Base-by-base conservation (phyloP, 2,797 vertebrate genomes). In the Eulemur coronatus region DNA sequence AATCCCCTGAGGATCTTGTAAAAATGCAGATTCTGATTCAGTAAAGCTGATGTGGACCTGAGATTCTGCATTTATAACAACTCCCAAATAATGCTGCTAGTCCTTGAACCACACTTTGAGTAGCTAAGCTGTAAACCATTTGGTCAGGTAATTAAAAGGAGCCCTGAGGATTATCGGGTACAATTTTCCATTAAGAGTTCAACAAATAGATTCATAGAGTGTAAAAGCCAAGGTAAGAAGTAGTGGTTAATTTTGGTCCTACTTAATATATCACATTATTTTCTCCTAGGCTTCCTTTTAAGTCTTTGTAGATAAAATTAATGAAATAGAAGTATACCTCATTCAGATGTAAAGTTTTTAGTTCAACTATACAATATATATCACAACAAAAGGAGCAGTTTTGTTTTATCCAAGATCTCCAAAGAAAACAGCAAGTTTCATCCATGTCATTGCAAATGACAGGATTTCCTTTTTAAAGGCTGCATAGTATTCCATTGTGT, bases 21-120 rank as follows among this genome's bases (percentile, higher is more conserved):
- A 78, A 91, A 89, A 76, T 75, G 26, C 35, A 94, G 41, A 82
- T 80, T 95, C 57, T 89, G 50, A 43, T 75, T 95, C 15, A 67
- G 57, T 67, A 0, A 13, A n/a, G 52, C 57, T 79, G 11, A 4
- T 52, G 5, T 55, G 6, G 43, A 57, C 13, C 33, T 73, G 43
- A 89, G 22, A 75, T 6, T 50, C 7, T 91, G 28, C 38, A 63
- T 67, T 84, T 89, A 22, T 55, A 92, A 93, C 41, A 91, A 89
- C 4, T 38, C 33, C 28, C 43, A 81, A 55, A 88, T 82, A 38
- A 15, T 41, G 20, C 3, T 65, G 38, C 35, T 92, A 35, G 18
- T 87, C 20, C 15, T 79, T 73, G n/a, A 43, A 48, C 11, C 43
- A 73, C 17, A 59, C 12, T 79, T 41, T 90, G n/a, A 65, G 67